Evolutionary conservation across 2,113 vertebrate genomes (phyloP), one percentile per base, ranked within the genome.

Genomic region (Zootoca vivipara): DNA sequence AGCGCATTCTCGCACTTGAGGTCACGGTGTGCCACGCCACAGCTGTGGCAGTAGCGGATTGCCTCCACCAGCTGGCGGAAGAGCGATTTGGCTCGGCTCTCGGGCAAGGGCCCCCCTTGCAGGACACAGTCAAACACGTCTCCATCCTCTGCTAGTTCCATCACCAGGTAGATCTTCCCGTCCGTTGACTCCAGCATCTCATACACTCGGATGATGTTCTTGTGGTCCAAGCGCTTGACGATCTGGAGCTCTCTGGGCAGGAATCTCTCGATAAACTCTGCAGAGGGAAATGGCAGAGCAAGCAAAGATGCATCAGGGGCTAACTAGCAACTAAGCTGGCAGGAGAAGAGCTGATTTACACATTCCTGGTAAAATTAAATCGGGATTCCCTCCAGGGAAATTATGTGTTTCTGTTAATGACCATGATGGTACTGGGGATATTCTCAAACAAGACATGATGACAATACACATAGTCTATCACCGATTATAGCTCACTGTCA

Each of bases 191-290:
- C 96, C 93, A 96, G 92, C 89, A 93, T 90, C 92, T 97, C 96
- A 0, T 96, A 93, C 83, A 96, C 91, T 3, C 0, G 93, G 89
- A 97, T 96, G 93, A 97, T 96, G 93, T 97, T 97, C 90, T 92
- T 96, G 93, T 97, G 97, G 74, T 96, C 92, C 93, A 97, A 84
- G 79, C 75, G 90, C 0, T 65, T 88, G 80, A 94, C 77, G 0
- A 97, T 96, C 92, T 97, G 95, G 83, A 97, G 95, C 86, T 97
- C 96, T 74, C 93, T 93, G 83, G 97, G 96, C 92, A 97, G 96
- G 93, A 97, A 97, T 89, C 85, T 94, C 86, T 92, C 94, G 82
- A 96, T 92, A 89, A 97, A 97, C 65, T 97, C 97, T 97, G 87
- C 8, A 20, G 8, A 86, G 42, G 58, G 35, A 79, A 46, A 40